A percentile compares a stretch with the other conserved stretches of the same genome.
Evolutionary conservation across 2,797 vertebrate species (phyloP).

Genomic region (Sebastiscus tertius): DNA sequence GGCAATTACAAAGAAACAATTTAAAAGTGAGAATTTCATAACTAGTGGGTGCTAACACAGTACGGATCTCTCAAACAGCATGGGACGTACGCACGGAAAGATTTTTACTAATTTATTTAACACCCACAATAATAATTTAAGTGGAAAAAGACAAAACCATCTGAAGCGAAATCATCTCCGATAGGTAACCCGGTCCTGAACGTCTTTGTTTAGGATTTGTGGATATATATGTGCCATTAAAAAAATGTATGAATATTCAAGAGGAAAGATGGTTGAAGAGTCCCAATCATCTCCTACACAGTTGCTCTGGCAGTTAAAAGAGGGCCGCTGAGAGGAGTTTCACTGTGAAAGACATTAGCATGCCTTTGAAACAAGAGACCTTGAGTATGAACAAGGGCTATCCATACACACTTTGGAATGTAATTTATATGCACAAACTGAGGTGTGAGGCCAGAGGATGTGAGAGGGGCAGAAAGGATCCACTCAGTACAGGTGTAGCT

Average conservation of each 20-base stretch:
- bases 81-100: background rate
- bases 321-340: slow-evolving; percentile 69
- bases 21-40: slow-evolving; percentile 43
- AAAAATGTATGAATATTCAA: slow-evolving; percentile 74
- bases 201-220: slow-evolving; percentile 47
- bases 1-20: slow-evolving; percentile 36
- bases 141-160: background rate
- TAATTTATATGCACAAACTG: slow-evolving; percentile 79
- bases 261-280: slow-evolving; percentile 62
- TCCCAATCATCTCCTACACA: slow-evolving; percentile 78
- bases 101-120: slow-evolving; percentile 15
- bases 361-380: slow-evolving; percentile 82
- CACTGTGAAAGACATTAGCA: slow-evolving; percentile 74
- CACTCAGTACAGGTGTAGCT: slow-evolving; percentile 72
- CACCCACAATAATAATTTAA: background rate
- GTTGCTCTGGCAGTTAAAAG: slow-evolving; percentile 72
- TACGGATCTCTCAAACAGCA: slow-evolving; percentile 18
- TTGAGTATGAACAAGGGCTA: slow-evolving; percentile 74
- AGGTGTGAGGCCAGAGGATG: slow-evolving; percentile 73
- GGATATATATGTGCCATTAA: slow-evolving; percentile 38
- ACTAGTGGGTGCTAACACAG: slow-evolving; percentile 21
- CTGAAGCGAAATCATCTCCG: background rate
- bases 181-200: background rate
- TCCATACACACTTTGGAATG: slow-evolving; percentile 79
- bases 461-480: slow-evolving; percentile 62